Base-by-base conservation (phyloP, 2,797 vertebrate genomes). In the Megalops cyprinoides region DNA sequence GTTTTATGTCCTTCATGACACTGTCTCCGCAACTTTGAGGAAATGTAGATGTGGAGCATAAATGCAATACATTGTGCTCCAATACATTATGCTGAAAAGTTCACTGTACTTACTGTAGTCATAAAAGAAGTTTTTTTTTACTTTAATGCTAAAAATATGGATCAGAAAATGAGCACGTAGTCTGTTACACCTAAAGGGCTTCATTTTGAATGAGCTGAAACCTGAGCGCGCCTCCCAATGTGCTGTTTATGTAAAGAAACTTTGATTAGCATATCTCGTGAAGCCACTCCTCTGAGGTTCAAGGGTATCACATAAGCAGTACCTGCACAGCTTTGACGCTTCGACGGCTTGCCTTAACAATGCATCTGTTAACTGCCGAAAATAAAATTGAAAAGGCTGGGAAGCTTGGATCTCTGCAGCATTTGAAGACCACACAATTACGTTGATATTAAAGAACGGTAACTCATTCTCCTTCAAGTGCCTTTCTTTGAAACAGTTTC, bases 51-150 rank as follows among this genome's bases (percentile, higher is more conserved):
- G 84, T 81, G 82, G 81, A 79, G 81, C 78, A 69, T 48, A 48
- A 76, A 81, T 67, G 34, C 37, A 6, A 78, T 65, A 82, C 87
- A 90, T 91, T n/a, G n/a, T n/a, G n/a, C n/a, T n/a, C n/a, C 87
- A 82, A 91, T 91, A 89, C 6, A 82, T 81, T 79, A 86, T 92
- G 88, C 89, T 88, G 84, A 87, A 89, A 87, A 88, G 81, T 88
- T 87, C 89, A 86, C 89, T 87, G 83, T 83, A 20, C 83, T 80
- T 79, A 60, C 75, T 67, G 18, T 0, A 60, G 81, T 88, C 84
- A 9, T 69, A 84, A 79, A 79, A 62, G 74, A 81, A 79, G n/a
- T n/a, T n/a, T n/a, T n/a, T n/a, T n/a, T n/a, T n/a, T 15, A 46
- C 20, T 71, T 0, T 5, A 44, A 10, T 71, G 10, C 37, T 44